Evolutionary conservation across 2,888 invertebrate species (phyloP).

Genomic region (Onchidella celtica): DNA sequence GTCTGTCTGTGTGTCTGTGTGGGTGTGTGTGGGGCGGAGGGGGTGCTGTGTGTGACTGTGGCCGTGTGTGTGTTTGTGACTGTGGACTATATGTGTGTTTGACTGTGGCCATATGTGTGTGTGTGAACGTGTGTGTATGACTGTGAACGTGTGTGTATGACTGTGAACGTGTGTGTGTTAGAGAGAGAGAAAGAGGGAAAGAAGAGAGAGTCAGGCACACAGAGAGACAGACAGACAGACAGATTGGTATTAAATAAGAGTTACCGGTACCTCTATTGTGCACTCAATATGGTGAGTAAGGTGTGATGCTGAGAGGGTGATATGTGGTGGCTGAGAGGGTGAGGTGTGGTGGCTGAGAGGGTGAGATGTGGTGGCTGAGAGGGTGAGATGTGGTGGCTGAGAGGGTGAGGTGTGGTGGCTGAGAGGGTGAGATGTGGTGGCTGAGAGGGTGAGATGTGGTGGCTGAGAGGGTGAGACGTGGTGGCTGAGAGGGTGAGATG

Average conservation of each 20-base stretch:
- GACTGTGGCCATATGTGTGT: too few relatives aligned
- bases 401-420: constrained; percentile 10
- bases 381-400: not conserved
- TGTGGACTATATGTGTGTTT: too few relatives aligned
- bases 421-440: not conserved
- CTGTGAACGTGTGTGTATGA: too few relatives aligned
- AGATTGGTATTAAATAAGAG: too few relatives aligned
- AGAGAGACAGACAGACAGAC: not conserved
- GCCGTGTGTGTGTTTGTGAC: too few relatives aligned
- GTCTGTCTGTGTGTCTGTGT: not conserved
- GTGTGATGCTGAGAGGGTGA: constrained; percentile 11
- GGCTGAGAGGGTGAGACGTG: constrained; percentile 18
- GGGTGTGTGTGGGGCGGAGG: too few relatives aligned
- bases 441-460: constrained; percentile 6
- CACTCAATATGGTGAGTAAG: too few relatives aligned
- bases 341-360: not conserved
- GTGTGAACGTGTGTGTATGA: not conserved
- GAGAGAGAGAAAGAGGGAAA: not conserved
- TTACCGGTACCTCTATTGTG: too few relatives aligned
- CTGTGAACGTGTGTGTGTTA: not conserved
- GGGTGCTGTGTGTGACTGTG: not conserved
- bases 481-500: not conserved
- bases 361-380: not conserved
- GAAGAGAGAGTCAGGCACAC: constrained; percentile 21
- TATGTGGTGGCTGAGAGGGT: constrained; percentile 4